Evolutionary conservation across 2,797 vertebrate species (phyloP), one percentile per base, ranked within the genome.

Genomic region (Hydrophis major): DNA sequence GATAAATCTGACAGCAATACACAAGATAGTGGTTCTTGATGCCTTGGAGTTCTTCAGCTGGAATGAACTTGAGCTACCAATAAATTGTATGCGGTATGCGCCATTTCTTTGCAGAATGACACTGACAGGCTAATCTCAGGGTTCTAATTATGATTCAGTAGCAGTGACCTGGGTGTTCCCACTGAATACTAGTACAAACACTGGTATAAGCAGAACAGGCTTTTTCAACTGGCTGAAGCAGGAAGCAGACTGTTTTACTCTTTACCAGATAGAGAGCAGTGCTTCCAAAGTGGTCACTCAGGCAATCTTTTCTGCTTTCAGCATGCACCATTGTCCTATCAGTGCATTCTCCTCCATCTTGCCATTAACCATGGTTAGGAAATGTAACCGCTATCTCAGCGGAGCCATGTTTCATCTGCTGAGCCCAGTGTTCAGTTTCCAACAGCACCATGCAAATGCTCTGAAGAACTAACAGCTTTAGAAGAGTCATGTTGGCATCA

Each of bases 101-200:
- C 55, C 32, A 63, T 88, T 90, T 93, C 83, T 42, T 37, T 60
- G 61, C 86, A 87, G 42, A 53, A 63, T 60, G 56, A n/a, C 12
- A 20, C 8, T 42, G 66, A 27, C 20, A 78, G 37, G 69, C 69
- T 69, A 86, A 86, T 86, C 11, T 8, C 57, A 16, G 22, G 42
- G 27, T 78, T 93, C 89, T 91, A 88, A 60, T 93, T 88, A 60
- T 78, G 86, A 93, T 91, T 93, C 86, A 91, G 55, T 55, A 88
- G 42, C 61, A 57, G n/a, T 63, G 42, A 78, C 14, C 90, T 53
- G 55, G 74, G 88, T 89, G 90, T 96, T 95, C 94, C 94, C 93
- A 95, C 63, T 83, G 88, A 37, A 56, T 90, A 90, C 89, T 92
- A 95, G 94, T 92, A 90, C 89, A 95, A 95, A 95, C 94, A 96